Conservation (phyloP, 1,140 invertebrate species). For the Steinernema khuongi region DNA sequence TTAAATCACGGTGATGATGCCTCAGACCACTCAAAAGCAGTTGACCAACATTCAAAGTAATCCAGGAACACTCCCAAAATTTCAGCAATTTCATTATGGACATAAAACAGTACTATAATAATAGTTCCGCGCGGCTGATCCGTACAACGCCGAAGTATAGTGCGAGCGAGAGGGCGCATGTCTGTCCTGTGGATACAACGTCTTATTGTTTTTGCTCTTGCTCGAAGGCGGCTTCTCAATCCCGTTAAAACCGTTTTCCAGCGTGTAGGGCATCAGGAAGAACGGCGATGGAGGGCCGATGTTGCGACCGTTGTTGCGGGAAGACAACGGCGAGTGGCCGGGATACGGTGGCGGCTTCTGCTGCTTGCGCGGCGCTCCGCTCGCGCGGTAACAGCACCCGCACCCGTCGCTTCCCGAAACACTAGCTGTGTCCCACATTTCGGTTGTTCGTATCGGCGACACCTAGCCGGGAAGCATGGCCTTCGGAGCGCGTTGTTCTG, state of each 20-base stretch:
- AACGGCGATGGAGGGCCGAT: not conserved
- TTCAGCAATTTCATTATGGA: no score
- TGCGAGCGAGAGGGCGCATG: not conserved
- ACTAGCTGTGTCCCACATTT: not conserved
- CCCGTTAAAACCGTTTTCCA: not conserved
- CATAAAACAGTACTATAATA: conserved; percentile 8
- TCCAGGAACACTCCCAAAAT: no score
- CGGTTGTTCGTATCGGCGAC: not conserved
- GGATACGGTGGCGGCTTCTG: not conserved
- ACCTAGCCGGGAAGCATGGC: conserved; percentile 16
- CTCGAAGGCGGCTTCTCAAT: not conserved
- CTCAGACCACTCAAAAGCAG: no score
- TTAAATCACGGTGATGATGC: no score
- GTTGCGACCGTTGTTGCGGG: not conserved
- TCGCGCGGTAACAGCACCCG: not conserved
- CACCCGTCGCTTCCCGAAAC: conserved; percentile 1
- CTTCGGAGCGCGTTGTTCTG: not conserved
- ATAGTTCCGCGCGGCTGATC: not conserved
- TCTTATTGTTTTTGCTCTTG: not conserved
- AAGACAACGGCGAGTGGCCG: not conserved
- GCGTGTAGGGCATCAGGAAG: conserved; percentile 2
- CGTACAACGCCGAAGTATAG: not conserved
- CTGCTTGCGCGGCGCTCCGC: not conserved
- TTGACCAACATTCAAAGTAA: no score
- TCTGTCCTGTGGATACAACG: not conserved